A percentile compares a stretch with the other conserved stretches of the same genome.
phyloP scores from a whole-genome alignment of 2,888 invertebrate species.

The Drosophila neonasuta region DNA sequence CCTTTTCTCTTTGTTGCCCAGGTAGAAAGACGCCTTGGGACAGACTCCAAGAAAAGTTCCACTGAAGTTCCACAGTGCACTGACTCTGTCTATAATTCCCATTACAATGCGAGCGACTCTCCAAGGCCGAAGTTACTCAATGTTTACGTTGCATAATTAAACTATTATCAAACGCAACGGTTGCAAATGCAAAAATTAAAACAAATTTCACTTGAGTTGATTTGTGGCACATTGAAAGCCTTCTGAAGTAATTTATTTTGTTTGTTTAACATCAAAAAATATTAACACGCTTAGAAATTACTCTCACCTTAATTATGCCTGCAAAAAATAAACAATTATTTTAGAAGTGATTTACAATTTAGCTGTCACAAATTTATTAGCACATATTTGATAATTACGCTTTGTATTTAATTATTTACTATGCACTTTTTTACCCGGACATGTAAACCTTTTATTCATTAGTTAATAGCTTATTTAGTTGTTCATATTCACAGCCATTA shows the following conservation, averaged over 20 bases:
- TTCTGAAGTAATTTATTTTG: neutral
- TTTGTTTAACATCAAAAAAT: too few species aligned
- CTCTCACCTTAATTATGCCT: too few species aligned
- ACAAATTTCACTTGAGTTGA: neutral
- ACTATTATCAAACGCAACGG: constrained; percentile 59
- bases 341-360: neutral
- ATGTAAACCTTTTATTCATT: neutral
- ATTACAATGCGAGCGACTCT: constrained; percentile 18
- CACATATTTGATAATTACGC: neutral
- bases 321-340: neutral
- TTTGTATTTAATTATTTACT: neutral
- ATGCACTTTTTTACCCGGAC: neutral
- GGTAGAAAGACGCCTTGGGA: constrained; percentile 19
- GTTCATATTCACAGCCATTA: neutral
- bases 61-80: constrained; percentile 20
- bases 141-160: constrained; percentile 70
- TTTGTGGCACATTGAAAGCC: neutral
- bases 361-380: neutral
- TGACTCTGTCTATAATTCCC: neutral
- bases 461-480: neutral
- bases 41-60: constrained; percentile 46
- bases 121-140: constrained; percentile 34
- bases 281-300: too few species aligned
- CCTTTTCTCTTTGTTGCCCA: constrained; percentile 62
- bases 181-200: constrained; percentile 29